Evolutionary conservation across 2,888 invertebrate genomes (phyloP).

Genomic region (Macaria liturata): DNA sequence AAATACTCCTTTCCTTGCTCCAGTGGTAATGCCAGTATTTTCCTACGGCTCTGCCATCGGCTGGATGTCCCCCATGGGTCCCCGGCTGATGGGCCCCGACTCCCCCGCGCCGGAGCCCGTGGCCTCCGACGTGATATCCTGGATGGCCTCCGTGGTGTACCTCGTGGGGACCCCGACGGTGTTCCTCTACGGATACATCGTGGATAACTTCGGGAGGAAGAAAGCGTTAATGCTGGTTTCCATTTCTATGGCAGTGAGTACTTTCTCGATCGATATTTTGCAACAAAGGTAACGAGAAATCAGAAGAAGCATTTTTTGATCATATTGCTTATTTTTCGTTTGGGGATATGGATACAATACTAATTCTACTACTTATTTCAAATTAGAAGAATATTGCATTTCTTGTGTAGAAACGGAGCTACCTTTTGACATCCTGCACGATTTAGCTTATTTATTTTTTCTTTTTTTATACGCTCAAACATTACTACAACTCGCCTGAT

Average conservation of each 20-base stretch:
- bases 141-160: constrained; percentile 83
- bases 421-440: too few relatives aligned
- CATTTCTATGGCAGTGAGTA: constrained; percentile 68
- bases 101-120: constrained; percentile 70
- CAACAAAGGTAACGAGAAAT: too few relatives aligned
- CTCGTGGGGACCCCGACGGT: constrained; percentile 81
- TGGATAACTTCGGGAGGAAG: constrained; percentile 81
- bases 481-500: too few relatives aligned
- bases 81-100: constrained; percentile 70
- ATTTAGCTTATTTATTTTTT: too few relatives aligned
- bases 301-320: too few relatives aligned
- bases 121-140: constrained; percentile 73
- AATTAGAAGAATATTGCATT: too few relatives aligned
- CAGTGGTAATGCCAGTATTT: constrained; percentile 82
- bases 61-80: constrained; percentile 83
- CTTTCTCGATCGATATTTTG: too few relatives aligned
- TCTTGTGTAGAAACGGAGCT: too few relatives aligned
- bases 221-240: constrained; percentile 72
- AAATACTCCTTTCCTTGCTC: constrained; percentile 17
- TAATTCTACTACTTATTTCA: too few relatives aligned
- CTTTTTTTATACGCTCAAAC: too few relatives aligned
- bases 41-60: constrained; percentile 81
- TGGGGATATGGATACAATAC: too few relatives aligned
- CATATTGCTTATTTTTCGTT: too few relatives aligned
- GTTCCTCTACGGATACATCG: constrained; percentile 78